Percentiles rank a stretch among this genome's conserved stretches.
phyloP scores from a whole-genome alignment of 2,113 vertebrate species.

The Lota lota region DNA sequence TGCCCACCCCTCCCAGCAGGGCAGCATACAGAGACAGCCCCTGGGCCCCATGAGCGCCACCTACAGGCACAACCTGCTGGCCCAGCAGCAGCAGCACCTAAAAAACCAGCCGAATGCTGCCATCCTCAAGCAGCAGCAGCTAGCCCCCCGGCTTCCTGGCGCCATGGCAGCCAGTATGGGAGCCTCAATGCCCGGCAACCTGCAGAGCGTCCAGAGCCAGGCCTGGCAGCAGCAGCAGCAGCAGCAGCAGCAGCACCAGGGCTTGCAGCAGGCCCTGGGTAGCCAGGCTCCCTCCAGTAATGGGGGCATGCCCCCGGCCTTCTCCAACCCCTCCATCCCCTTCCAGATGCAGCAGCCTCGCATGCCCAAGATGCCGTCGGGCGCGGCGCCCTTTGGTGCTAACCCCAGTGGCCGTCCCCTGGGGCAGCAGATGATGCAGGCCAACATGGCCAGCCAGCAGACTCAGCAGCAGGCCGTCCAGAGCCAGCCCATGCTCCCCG shows the following conservation, averaged over 20 bases:
- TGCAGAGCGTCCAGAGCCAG: conserved; percentile 73
- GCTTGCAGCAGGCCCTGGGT: conserved; percentile 68
- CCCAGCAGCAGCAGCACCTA: conserved; percentile 72
- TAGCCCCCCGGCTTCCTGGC: conserved; percentile 66
- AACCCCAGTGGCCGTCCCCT: conserved; percentile 77
- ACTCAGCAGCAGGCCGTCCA: conserved; percentile 78
- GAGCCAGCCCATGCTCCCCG: conserved; percentile 78
- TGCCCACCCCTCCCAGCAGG: conserved; percentile 52
- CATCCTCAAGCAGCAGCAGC: conserved; percentile 80
- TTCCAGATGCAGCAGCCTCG: conserved; percentile 87
- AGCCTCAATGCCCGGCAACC: conserved; percentile 20
- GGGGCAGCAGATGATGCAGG: conserved; percentile 81
- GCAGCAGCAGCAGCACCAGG: conserved; percentile 71
- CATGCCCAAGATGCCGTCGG: conserved; percentile 82
- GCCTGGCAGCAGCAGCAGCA: conserved; percentile 77
- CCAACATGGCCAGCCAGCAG: conserved; percentile 71
- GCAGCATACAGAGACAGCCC: conserved; percentile 78
- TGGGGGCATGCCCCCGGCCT: conserved; percentile 70
- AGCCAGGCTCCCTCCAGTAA: conserved; percentile 59
- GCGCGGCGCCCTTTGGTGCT: conserved; percentile 64
- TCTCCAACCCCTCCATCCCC: conserved; percentile 63
- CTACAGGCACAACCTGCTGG: conserved; percentile 84
- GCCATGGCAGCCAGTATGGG: conserved; percentile 52
- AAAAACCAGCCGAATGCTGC: conserved; percentile 80
- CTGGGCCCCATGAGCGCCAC: conserved; percentile 71